Percentiles rank a stretch among this genome's conserved stretches.
Conservation (phyloP, 1,140 invertebrate species). For the Bactericera cockerelli region DNA sequence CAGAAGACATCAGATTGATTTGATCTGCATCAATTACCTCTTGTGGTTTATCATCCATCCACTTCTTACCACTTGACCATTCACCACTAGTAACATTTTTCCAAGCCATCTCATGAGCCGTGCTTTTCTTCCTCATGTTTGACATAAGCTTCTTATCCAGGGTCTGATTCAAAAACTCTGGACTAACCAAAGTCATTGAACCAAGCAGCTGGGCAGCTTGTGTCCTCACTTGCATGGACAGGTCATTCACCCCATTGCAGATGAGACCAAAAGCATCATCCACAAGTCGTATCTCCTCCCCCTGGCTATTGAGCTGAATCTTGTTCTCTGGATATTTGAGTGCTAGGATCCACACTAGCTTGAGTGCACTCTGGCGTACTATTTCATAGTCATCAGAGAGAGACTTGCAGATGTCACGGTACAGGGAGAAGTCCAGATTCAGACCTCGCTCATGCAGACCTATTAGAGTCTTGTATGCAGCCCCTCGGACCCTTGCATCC, state of each 20-base stretch:
- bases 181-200: conserved; percentile 69
- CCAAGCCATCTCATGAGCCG: conserved; percentile 68
- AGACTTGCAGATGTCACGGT: conserved; percentile 62
- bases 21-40: conserved; percentile 59
- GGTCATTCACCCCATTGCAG: conserved; percentile 82
- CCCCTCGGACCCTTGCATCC: conserved; percentile 46
- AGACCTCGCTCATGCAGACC: conserved; percentile 61
- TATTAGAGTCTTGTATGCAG: conserved; percentile 28
- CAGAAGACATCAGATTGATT: conserved; percentile 74
- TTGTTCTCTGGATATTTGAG: conserved; percentile 77
- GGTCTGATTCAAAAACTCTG: conserved; percentile 78
- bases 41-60: conserved; percentile 75
- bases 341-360: conserved; percentile 69
- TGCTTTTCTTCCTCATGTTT: conserved; percentile 62
- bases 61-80: conserved; percentile 81
- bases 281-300: conserved; percentile 64
- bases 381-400: conserved; percentile 90
- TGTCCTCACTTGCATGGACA: conserved; percentile 69
- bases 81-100: conserved; percentile 67
- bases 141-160: conserved; percentile 98
- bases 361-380: conserved; percentile 69
- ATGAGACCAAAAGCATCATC: conserved; percentile 96
- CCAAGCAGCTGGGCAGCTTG: conserved; percentile 68
- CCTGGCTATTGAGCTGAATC: conserved; percentile 40
- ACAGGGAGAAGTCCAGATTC: conserved; percentile 57